Evolutionary conservation across 2,888 invertebrate genomes (phyloP).

Genomic region (Tetragnatha montana): DNA sequence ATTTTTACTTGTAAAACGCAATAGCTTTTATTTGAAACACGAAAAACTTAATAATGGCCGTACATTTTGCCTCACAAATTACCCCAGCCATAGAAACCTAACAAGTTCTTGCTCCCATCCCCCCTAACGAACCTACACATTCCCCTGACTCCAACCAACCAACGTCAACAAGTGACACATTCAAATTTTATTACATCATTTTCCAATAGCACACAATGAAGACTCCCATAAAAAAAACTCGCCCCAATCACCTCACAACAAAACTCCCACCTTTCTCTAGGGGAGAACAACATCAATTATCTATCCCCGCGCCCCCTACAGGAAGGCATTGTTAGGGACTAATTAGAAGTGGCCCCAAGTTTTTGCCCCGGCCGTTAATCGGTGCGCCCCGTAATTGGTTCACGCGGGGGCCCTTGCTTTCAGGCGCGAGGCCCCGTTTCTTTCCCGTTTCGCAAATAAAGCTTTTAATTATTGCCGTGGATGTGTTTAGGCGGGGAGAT

Average conservation of each 20-base stretch:
- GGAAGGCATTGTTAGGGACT: conserved; percentile 46
- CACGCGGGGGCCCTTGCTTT: conserved; percentile 23
- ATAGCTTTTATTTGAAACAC: no score
- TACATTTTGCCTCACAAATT: no score
- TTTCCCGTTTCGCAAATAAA: conserved; percentile 28
- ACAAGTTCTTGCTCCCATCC: neutral
- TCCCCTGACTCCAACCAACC: neutral
- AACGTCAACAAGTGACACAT: conserved; percentile 27
- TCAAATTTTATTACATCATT: neutral
- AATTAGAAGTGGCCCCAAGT: conserved; percentile 48
- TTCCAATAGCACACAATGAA: neutral
- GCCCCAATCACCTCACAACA: no score
- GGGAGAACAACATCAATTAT: conserved; percentile 49
- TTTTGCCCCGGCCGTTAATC: conserved; percentile 58
- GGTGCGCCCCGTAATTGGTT: conserved; percentile 66
- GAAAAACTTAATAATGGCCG: no score
- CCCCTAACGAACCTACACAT: neutral
- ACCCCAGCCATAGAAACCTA: neutral
- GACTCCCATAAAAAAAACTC: neutral
- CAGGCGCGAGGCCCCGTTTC: neutral
- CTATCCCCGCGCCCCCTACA: neutral
- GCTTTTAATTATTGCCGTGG: conserved; percentile 64
- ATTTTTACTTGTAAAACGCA: no score
- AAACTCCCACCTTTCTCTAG: no score
- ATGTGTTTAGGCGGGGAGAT: conserved; percentile 37